These are phyloP conservation scores for Magallana ariakensis DNA, from an alignment of 1,140 invertebrate species.

Conservation along the genomic window DNA sequence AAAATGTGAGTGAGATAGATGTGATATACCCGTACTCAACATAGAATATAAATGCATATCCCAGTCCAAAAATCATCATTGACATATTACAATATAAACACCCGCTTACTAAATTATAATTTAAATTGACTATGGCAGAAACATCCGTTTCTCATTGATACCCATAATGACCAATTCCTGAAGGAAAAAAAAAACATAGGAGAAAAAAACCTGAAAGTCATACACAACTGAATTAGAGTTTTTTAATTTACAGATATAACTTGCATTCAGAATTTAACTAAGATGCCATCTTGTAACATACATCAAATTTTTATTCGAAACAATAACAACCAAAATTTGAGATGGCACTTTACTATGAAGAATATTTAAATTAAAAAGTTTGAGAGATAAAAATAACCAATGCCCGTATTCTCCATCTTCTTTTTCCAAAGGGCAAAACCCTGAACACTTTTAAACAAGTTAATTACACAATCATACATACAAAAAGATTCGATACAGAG, in stretches of 20 bases:
- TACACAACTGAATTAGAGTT: too few relatives aligned
- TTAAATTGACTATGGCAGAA: too few relatives aligned
- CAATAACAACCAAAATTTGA: neutral
- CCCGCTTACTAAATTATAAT: too few relatives aligned
- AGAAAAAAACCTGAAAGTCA: too few relatives aligned
- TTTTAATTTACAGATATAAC: too few relatives aligned
- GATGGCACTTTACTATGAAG: neutral
- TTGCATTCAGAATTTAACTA: too few relatives aligned
- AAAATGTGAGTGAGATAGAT: neutral
- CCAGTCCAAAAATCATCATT: slow-evolving; percentile 1
- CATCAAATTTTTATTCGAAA: neutral
- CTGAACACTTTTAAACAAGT: neutral
- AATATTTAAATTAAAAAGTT: neutral
- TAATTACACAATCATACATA: neutral
- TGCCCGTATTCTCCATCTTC: neutral
- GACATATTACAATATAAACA: neutral
- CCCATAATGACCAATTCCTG: too few relatives aligned
- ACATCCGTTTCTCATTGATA: too few relatives aligned
- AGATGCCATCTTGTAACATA: neutral
- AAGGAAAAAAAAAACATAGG: too few relatives aligned
- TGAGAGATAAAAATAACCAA: neutral
- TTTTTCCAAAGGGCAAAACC: neutral
- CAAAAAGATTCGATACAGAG: neutral
- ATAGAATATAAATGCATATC: slow-evolving; percentile 26
- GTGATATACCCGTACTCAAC: neutral